Base-by-base conservation (phyloP, 2,888 invertebrate species). In the Drosophila falleni region DNA sequence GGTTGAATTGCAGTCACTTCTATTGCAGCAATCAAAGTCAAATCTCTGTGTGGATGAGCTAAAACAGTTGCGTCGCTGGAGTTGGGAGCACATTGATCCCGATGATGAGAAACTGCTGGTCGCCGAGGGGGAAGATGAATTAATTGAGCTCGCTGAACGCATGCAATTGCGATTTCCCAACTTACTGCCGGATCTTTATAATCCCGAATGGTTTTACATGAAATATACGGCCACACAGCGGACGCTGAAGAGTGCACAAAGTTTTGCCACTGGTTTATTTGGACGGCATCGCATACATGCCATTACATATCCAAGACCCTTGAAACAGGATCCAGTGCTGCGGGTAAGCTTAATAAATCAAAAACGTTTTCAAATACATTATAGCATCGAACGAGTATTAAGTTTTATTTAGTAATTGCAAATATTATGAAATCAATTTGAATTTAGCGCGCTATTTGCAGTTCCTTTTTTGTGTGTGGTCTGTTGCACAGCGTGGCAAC, bases 221-320 rank as follows among this genome's bases (percentile, higher is more conserved):
- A 95, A 95, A 83, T 96, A 95, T 79, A 97, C 97, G 16, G 94
- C 95, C 1, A 96, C 96, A 1, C 95, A 97, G 89, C 94, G 97
- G 78, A 95, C 97, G 0, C 94, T 95, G 60, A 94, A 95, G 83
- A 97, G 97, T 92, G 97, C 97, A 0, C 94, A 94, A 81, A 94
- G 95, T 90, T 97, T 97, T 93, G 94, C 95, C 0, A 93, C 95
- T 55, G 97, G 97, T 0, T 92, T 97, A 46, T 97, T 97, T 93
- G 96, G 96, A 13, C 94, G 94, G 71, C 93, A 94, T 80, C 93
- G 94, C 23, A 94, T 94, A 19, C 93, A 94, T 55, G 92, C 94
- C 74, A 95, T 97, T 11, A 93, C 93, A 87, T 96, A 94, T 93
- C 95, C 95, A 26, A 94, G 95, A 74, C 94, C 96, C 3, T 90